Percentiles rank a stretch among this genome's conserved stretches.
phyloP scores from a whole-genome alignment of 2,113 vertebrate genomes.

The Cariama cristata region DNA sequence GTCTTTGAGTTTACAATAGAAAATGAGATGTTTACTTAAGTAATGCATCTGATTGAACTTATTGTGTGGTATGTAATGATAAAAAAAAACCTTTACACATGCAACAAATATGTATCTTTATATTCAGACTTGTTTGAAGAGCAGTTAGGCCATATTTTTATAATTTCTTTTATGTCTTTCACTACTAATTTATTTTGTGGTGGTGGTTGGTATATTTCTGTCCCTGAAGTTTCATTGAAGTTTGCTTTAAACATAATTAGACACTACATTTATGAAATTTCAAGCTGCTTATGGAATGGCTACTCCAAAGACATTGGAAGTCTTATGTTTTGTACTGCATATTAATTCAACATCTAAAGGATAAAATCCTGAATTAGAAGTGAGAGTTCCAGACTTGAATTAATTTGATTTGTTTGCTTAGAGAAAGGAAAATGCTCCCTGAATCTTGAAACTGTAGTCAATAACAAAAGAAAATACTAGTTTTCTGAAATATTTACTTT shows the following conservation, averaged over 20 bases:
- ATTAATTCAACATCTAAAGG: not conserved
- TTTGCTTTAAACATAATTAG: constrained; percentile 1
- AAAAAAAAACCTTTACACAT: not conserved
- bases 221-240: not conserved
- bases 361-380: not conserved
- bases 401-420: not conserved
- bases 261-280: not conserved
- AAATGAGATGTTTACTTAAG: not conserved
- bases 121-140: constrained; percentile 24
- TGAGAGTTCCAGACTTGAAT: not conserved
- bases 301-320: not conserved
- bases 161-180: constrained; percentile 29
- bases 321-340: not conserved
- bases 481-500: not conserved
- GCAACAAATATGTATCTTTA: not conserved
- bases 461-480: not conserved
- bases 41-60: constrained; percentile 6
- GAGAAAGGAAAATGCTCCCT: not conserved
- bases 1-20: not conserved
- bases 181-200: constrained; percentile 3
- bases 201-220: not conserved
- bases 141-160: constrained; percentile 10
- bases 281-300: not conserved
- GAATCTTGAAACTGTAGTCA: not conserved
- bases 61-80: not conserved